Percentiles rank a stretch among this genome's conserved stretches.
phyloP scores from a whole-genome alignment of 2,888 invertebrate species.

The Suillia variegata region DNA sequence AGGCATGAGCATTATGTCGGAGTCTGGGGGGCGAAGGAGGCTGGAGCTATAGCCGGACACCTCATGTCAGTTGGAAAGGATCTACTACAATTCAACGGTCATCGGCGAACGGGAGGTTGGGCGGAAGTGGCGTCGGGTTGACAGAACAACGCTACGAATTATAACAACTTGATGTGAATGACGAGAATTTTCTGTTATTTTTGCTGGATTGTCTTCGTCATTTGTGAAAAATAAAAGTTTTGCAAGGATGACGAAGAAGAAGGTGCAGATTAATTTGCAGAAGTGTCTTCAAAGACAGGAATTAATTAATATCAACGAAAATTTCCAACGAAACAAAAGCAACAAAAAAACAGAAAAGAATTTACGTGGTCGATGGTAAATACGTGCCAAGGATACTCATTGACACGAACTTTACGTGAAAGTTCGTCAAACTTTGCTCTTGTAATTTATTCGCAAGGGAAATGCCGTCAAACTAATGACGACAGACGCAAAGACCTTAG shows the following conservation, averaged over 20 bases:
- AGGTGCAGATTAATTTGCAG: constrained; percentile 42
- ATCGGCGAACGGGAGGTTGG: too few relatives aligned
- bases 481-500: neutral
- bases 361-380: neutral
- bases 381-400: neutral
- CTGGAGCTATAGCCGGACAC: too few relatives aligned
- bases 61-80: constrained; percentile 8
- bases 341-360: too few relatives aligned
- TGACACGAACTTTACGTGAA: neutral
- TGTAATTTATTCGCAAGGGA: neutral
- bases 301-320: constrained; percentile 55
- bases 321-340: too few relatives aligned
- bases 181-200: neutral
- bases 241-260: neutral
- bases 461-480: neutral
- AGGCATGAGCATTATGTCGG: constrained; percentile 22
- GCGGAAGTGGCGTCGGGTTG: too few relatives aligned
- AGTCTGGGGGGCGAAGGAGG: too few relatives aligned
- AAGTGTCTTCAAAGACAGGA: constrained; percentile 58
- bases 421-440: neutral
- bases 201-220: too few relatives aligned
- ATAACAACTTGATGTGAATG: neutral
- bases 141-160: neutral
- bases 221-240: constrained; percentile 1
- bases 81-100: constrained; percentile 4